phyloP scores from a whole-genome alignment of 2,797 vertebrate species.

The Paratrypauchen microcephalus region DNA sequence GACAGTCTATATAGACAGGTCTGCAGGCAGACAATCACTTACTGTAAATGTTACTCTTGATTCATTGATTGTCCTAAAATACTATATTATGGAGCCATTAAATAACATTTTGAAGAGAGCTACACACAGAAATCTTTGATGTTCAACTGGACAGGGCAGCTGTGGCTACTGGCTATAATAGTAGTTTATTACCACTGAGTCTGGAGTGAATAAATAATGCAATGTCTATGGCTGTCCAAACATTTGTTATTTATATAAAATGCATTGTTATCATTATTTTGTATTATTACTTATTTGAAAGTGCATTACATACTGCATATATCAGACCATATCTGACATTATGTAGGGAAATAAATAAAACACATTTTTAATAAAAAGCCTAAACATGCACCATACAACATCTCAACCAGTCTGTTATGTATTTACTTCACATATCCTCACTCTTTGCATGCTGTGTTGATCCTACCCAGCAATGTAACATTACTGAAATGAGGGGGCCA shows the following conservation, averaged over 20 bases:
- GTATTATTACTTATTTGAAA: not conserved
- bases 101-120: not conserved
- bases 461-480: no score
- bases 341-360: no score
- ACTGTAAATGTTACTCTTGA: not conserved
- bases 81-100: not conserved
- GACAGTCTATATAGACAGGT: no score
- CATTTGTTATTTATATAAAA: not conserved
- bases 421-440: no score
- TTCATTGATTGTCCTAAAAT: not conserved
- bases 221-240: not conserved
- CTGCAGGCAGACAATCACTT: not conserved
- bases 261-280: not conserved
- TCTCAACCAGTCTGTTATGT: no score
- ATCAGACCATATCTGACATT: no score
- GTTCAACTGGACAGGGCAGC: not conserved
- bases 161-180: not conserved
- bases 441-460: no score
- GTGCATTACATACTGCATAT: not conserved
- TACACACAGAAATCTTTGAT: not conserved
- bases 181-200: not conserved
- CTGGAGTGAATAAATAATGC: not conserved
- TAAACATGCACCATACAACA: no score
- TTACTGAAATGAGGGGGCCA: no score
- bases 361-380: no score